Conservation (phyloP, 2,888 invertebrate species). For the Orthosia gothica region DNA sequence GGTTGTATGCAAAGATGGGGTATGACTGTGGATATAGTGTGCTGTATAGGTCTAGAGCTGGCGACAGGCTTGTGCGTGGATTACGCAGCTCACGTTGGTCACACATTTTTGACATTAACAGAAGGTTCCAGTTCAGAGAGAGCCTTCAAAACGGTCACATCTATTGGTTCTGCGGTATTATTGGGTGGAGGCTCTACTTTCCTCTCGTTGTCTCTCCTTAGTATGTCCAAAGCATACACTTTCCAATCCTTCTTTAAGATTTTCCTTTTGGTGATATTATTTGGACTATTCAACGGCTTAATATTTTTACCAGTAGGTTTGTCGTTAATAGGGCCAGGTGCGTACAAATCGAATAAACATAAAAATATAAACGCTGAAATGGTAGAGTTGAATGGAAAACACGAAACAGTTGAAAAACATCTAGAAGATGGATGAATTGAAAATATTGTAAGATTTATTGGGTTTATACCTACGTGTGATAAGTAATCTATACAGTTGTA, state of each 20-base stretch:
- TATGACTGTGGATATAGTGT: conserved; percentile 95
- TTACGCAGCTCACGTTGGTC: conserved; percentile 96
- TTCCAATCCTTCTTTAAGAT: conserved; percentile 95
- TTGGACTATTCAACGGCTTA: conserved; percentile 95
- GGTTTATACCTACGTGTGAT: conserved; percentile 35
- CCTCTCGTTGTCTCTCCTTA: conserved; percentile 93
- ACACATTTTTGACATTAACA: conserved; percentile 94
- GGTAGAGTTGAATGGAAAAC: conserved; percentile 83
- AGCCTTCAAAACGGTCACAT: conserved; percentile 92
- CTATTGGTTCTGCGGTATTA: conserved; percentile 95
- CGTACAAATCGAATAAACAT: conserved; percentile 79
- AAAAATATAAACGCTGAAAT: conserved; percentile 74
- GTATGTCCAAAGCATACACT: conserved; percentile 94
- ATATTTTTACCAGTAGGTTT: conserved; percentile 94
- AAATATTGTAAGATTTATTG: conserved; percentile 22
- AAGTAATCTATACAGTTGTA: conserved; percentile 32
- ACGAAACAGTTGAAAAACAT: conserved; percentile 69
- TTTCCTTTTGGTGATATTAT: conserved; percentile 94
- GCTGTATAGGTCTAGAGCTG: conserved; percentile 95
- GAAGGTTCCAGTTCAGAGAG: conserved; percentile 91
- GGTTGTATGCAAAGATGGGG: conserved; percentile 96
- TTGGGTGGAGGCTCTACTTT: conserved; percentile 95
- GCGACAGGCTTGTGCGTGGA: conserved; percentile 96
- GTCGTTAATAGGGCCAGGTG: conserved; percentile 93
- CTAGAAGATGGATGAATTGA: conserved; percentile 63